Conservation (phyloP, 2,113 vertebrate genomes). For the Plotosus lineatus region DNA sequence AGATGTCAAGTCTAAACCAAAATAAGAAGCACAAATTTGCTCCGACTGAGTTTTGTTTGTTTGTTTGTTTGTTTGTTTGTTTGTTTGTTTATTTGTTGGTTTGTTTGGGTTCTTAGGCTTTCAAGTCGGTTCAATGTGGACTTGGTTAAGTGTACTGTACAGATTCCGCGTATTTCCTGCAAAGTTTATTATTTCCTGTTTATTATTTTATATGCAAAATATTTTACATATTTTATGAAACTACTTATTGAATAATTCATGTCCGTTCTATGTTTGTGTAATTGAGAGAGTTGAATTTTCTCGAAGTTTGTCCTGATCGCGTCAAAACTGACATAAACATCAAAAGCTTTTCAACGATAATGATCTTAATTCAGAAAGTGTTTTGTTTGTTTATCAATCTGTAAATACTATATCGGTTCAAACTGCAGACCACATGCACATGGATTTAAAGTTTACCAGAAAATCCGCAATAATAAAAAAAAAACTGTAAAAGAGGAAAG, state of each 20-base stretch:
- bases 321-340: neutral
- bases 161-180: too few relatives aligned
- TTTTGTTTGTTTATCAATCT: neutral
- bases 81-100: too few relatives aligned
- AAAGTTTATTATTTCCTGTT: neutral
- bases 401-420: neutral
- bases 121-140: neutral
- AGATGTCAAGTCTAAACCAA: neutral
- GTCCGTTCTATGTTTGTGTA: neutral
- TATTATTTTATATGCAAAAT: neutral
- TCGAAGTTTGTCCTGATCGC: neutral
- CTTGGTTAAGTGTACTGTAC: neutral
- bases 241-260: neutral
- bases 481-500: neutral
- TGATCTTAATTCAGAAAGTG: neutral
- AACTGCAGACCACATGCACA: neutral
- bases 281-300: neutral
- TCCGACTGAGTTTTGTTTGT: neutral
- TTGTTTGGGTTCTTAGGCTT: neutral
- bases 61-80: neutral
- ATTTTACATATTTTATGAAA: neutral
- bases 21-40: too few relatives aligned
- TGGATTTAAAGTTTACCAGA: neutral
- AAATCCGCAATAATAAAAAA: neutral
- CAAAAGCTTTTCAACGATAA: neutral